These are phyloP conservation scores for Thecophora atra DNA, from an alignment of 2,888 invertebrate genomes.

Conservation along the genomic window DNA sequence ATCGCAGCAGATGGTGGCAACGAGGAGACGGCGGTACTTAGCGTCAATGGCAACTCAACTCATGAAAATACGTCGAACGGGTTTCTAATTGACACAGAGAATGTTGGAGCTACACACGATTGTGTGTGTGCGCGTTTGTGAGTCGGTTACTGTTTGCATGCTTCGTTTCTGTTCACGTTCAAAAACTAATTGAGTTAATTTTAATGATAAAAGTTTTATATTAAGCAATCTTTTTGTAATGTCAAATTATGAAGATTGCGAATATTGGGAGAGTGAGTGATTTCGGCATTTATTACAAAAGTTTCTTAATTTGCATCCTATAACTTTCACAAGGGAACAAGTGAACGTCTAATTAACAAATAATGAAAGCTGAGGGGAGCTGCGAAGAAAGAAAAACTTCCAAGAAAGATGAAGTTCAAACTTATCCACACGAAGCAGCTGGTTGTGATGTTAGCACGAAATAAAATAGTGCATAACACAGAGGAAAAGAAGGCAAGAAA, in stretches of 20 bases:
- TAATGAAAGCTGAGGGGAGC: neutral
- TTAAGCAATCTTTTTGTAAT: conserved; percentile 16
- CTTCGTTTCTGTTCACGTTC: neutral
- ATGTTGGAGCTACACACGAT: neutral
- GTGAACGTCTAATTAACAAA: neutral
- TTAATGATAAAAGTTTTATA: conserved; percentile 31
- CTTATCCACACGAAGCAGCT: neutral
- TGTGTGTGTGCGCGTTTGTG: neutral
- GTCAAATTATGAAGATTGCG: neutral
- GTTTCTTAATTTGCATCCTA: conserved; percentile 3
- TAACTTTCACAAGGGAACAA: neutral
- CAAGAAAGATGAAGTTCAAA: neutral
- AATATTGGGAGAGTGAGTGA: neutral
- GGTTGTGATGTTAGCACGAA: neutral
- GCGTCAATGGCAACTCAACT: too few relatives aligned
- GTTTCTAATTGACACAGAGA: neutral
- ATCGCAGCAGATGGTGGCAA: too few relatives aligned
- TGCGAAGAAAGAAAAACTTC: too few relatives aligned
- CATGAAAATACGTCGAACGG: neutral
- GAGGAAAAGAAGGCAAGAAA: too few relatives aligned
- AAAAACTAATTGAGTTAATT: conserved; percentile 23
- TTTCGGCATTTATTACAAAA: conserved; percentile 10
- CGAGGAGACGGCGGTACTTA: too few relatives aligned
- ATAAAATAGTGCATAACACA: too few relatives aligned
- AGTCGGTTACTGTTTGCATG: neutral